Evolutionary conservation across 2,797 vertebrate species (phyloP).

Genomic region (Manis pentadactyla): DNA sequence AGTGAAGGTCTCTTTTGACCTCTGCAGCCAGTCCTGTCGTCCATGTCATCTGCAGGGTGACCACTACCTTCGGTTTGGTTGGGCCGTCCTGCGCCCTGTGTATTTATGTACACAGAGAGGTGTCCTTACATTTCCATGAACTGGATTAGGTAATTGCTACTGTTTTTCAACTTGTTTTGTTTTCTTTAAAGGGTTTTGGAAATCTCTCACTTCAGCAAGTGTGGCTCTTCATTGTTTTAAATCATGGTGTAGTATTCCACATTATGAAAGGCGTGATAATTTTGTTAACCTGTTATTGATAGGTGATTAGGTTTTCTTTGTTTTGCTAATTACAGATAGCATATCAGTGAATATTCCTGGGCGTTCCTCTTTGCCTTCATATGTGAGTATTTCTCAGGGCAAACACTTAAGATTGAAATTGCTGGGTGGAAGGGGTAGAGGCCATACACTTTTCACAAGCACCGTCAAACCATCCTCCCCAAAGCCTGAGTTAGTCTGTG

Average conservation of each 20-base stretch:
- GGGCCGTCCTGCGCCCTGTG: too few species aligned
- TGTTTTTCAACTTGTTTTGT: not conserved
- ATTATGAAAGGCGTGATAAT: not conserved
- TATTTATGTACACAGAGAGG: not conserved
- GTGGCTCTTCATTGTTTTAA: not conserved
- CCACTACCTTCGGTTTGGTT: not conserved
- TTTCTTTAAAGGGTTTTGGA: not conserved
- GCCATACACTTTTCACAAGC: not conserved
- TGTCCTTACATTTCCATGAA: not conserved
- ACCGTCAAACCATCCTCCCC: not conserved
- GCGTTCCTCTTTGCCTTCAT: not conserved
- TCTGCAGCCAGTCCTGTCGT: not conserved
- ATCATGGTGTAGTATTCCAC: not conserved
- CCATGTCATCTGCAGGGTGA: rapidly evolving
- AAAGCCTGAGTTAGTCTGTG: not conserved
- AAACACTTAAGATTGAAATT: not conserved
- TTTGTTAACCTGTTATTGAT: not conserved
- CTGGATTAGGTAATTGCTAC: not conserved
- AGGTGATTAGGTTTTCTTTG: not conserved
- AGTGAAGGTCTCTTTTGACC: too few species aligned
- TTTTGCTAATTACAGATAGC: not conserved
- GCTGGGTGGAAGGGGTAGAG: not conserved
- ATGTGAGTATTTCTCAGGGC: not conserved
- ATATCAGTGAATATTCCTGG: not conserved
- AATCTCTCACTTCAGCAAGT: not conserved